Percentiles rank a stretch among this genome's conserved stretches.
These are phyloP conservation scores for Chelonus insularis DNA, from an alignment of 1,140 invertebrate genomes.

Conservation along the genomic window DNA sequence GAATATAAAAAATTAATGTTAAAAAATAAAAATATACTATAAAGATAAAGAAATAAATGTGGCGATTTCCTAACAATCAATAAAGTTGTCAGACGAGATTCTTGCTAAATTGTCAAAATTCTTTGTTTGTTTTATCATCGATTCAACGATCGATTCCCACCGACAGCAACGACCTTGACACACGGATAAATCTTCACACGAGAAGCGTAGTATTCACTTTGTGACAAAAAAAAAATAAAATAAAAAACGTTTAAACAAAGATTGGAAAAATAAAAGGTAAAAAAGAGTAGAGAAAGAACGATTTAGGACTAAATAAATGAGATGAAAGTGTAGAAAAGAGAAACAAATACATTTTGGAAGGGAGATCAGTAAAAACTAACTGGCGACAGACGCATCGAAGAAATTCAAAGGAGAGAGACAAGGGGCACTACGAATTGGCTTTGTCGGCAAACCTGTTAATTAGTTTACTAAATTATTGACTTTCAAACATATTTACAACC, in stretches of 20 bases:
- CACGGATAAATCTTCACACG: slow-evolving; percentile 38
- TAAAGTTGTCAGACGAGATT: neutral
- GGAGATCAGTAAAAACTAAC: neutral
- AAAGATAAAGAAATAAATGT: no score
- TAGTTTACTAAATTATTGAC: slow-evolving; percentile 62
- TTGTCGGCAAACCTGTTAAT: slow-evolving; percentile 59
- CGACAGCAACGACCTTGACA: slow-evolving; percentile 15
- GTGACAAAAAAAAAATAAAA: slow-evolving; percentile 43
- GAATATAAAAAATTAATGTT: no score
- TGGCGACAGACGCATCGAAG: neutral
- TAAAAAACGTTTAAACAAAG: slow-evolving; percentile 32
- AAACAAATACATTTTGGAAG: slow-evolving; percentile 8
- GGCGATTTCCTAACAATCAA: neutral
- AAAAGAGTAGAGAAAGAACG: slow-evolving; percentile 40
- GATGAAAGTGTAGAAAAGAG: slow-evolving; percentile 29
- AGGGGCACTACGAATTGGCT: slow-evolving; percentile 40
- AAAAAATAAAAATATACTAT: no score
- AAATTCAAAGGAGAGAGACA: neutral
- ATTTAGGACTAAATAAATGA: slow-evolving; percentile 19
- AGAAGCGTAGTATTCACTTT: slow-evolving; percentile 43
- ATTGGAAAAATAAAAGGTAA: slow-evolving; percentile 42
- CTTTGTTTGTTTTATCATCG: slow-evolving; percentile 21
- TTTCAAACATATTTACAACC: slow-evolving; percentile 45
- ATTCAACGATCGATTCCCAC: slow-evolving; percentile 26
- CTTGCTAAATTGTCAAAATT: slow-evolving; percentile 5